phyloP scores from a whole-genome alignment of 1,140 invertebrate genomes.

The Cherax destructor region DNA sequence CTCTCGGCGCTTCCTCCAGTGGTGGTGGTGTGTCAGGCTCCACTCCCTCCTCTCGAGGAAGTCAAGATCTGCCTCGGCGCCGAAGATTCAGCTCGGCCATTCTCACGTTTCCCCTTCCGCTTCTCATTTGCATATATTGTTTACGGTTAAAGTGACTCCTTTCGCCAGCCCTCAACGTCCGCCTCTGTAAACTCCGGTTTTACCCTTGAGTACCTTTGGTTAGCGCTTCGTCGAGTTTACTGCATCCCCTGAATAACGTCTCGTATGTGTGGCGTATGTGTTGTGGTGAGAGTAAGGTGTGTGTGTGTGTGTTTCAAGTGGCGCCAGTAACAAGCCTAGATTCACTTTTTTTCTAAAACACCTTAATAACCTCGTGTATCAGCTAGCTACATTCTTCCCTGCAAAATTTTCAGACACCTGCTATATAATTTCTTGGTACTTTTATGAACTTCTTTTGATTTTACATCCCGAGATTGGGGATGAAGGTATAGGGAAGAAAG shows the following conservation, averaged over 20 bases:
- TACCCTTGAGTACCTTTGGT: neutral
- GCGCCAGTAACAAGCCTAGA: too few relatives aligned
- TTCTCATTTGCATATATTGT: neutral
- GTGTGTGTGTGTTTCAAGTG: slow-evolving; percentile 11
- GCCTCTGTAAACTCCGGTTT: neutral
- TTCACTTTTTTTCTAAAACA: too few relatives aligned
- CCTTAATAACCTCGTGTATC: too few relatives aligned
- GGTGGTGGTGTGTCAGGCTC: too few relatives aligned
- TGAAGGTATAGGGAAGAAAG: too few relatives aligned
- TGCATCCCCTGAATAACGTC: neutral
- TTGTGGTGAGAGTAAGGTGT: neutral
- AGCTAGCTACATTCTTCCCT: too few relatives aligned
- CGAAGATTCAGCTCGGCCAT: neutral
- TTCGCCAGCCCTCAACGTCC: neutral
- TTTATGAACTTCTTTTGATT: too few relatives aligned
- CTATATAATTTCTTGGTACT: too few relatives aligned
- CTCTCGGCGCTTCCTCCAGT: too few relatives aligned
- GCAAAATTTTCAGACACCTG: too few relatives aligned
- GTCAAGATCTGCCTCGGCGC: neutral
- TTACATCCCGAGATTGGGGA: too few relatives aligned
- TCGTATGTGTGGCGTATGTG: neutral
- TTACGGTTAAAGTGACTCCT: neutral
- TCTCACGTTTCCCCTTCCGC: neutral
- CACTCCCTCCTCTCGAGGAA: neutral
- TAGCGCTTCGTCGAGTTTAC: neutral